Evolutionary conservation across 1,140 invertebrate genomes (phyloP), one percentile per base, ranked within the genome.

Genomic region (Colletes gigas): DNA sequence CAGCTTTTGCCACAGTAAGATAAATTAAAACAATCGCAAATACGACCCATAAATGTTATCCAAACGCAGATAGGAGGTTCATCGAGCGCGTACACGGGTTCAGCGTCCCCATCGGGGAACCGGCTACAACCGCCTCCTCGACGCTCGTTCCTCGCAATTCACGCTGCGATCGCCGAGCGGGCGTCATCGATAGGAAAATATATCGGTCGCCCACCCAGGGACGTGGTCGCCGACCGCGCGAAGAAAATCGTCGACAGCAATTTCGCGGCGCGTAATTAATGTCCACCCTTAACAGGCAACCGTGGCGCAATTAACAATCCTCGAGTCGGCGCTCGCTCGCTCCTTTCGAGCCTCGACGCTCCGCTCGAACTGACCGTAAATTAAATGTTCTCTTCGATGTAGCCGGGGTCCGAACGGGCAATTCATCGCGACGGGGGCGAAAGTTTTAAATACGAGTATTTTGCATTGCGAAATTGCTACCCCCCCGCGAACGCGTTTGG

Each of bases 171-270:
- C 30, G 30, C 30, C 30, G 30, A 30, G 30, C 30, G 71, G 84
- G 82, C 74, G 83, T 85, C 88, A 86, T 88, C 88, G 84, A 86
- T 85, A 84, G 82, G 79, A 81, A 89, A 89, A 88, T 83, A 86
- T 83, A 84, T 85, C 82, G 55, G 8, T 62, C n/a, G 7, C 59
- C 21, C 10, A n/a, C n/a, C n/a, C 41, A 19, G 30, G 15, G 52
- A 30, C 30, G 30, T 30, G 30, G 30, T 30, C 30, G 30, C 30
- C 30, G 30, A 30, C 30, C 66, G 39, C 62, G 19, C 73, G 54
- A 67, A 67, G 65, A 67, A 67, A 50, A 67, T 67, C 44, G 10
- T 50, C 10, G 44, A 50, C 44, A 52, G 65, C 44, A 21, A 50
- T 50, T 67, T 21, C 65, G n/a, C 44, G 44, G 0, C 6, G 3